Conservation (phyloP, 2,888 invertebrate species). For the Drosophila emarginata region DNA sequence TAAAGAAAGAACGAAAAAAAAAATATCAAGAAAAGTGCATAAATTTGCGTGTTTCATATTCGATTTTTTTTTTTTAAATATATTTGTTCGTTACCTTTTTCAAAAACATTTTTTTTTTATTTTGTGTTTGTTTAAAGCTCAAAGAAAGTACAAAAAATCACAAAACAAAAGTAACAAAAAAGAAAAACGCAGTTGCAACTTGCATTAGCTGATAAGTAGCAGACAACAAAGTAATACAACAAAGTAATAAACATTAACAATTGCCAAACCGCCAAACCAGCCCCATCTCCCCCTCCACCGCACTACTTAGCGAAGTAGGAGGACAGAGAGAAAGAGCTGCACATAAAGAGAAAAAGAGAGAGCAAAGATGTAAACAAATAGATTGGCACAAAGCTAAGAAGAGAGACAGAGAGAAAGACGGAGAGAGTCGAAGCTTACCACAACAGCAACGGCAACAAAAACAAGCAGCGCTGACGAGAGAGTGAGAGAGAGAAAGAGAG, state of each 20-base stretch:
- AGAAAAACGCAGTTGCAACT: constrained; percentile 35
- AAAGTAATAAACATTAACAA: constrained; percentile 6
- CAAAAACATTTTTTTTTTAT: constrained; percentile 10
- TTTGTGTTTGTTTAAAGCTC: not conserved
- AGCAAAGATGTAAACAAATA: constrained; percentile 11
- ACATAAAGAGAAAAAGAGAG: not conserved
- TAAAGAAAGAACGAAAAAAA: constrained; percentile 13
- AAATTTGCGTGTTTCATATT: not conserved
- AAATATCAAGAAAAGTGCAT: constrained; percentile 14
- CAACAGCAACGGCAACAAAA: constrained; percentile 29
- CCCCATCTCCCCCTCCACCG: not conserved
- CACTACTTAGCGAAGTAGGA: not conserved
- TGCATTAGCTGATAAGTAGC: constrained; percentile 16
- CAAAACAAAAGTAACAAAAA: constrained; percentile 35
- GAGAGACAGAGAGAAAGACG: constrained; percentile 16
- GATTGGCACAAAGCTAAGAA: constrained; percentile 6
- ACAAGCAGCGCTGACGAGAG: no score
- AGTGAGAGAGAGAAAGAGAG: not conserved
- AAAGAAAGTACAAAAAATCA: constrained; percentile 38
- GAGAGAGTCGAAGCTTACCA: constrained; percentile 41
- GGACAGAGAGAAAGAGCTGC: constrained; percentile 12
- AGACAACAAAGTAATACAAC: constrained; percentile 23
- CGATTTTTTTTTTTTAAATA: not conserved
- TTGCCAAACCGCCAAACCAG: constrained; percentile 1
- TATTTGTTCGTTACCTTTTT: not conserved